Evolutionary conservation across 1,140 invertebrate genomes (phyloP), one percentile per base, ranked within the genome.

Genomic region (Heliothis virescens): DNA sequence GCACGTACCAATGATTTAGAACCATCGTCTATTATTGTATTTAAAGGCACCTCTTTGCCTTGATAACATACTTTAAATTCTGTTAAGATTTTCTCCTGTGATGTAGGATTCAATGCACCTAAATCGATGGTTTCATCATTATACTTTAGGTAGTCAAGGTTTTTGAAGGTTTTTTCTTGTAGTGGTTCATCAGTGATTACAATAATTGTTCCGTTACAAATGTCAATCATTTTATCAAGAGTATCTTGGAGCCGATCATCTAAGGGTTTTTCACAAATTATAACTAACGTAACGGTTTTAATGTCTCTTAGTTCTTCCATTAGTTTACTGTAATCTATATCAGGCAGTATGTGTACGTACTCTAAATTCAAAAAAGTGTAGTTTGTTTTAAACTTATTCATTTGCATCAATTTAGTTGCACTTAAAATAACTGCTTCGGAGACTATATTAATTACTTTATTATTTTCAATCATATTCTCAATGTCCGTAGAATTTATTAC

Each of bases 351-450:
- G 9, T 79, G 48, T 1, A 81, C 62, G 63, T 83, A 83, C 63
- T 83, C 79, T 26, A 83, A 75, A 77, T 77, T 76, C 16, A 83
- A 60, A 69, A 80, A 80, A 41, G 63, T 79, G 29, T 71, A 71
- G n/a, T 60, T 76, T 13, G n/a, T 76, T 41, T 41, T 1, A 18
- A 63, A 15, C 34, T 71, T n/a, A n/a, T 26, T 57, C 18, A 50
- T 62, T 59, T 83, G 82, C 47, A 63, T 79, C 26, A 81, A 57
- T 81, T 83, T 83, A 12, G 73, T 53, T 10, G 65, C 79, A 53
- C 52, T 83, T 29, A 83, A 76, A 26, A 79, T 57, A 5, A 60
- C 52, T 12, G 69, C 69, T 9, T 71, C 48, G 1, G 69, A 75
- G n/a, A 75, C 12, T 3, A 83, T 47, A 15, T 80, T 83, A 4